Evolutionary conservation across 2,113 vertebrate genomes (phyloP).

Genomic region (Numida meleagris): DNA sequence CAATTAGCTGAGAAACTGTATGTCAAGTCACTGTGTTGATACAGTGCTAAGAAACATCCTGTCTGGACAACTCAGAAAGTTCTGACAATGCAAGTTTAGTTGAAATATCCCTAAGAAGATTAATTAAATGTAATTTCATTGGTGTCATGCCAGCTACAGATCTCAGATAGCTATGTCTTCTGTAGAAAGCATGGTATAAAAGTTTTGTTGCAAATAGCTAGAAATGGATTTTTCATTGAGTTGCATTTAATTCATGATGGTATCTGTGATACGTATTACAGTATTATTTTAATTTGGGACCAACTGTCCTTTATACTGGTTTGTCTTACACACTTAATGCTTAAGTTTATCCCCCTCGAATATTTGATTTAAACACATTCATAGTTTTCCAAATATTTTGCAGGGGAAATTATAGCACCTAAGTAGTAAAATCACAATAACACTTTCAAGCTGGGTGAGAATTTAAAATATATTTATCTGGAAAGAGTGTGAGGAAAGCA

Average conservation of each 20-base stretch:
- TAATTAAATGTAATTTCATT: not conserved
- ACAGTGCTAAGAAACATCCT: not conserved
- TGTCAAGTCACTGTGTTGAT: not conserved
- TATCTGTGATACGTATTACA: not conserved
- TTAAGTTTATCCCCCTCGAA: not conserved
- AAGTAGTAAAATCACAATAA: conserved; percentile 32
- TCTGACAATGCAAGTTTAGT: not conserved
- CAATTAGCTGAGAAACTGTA: not conserved
- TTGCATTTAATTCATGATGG: not conserved
- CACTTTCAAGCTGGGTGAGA: conserved; percentile 34
- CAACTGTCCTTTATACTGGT: not conserved
- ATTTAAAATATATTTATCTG: conserved; percentile 62
- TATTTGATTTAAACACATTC: conserved; percentile 5
- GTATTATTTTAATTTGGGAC: not conserved
- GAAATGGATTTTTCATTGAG: not conserved
- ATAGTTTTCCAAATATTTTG: conserved; percentile 60
- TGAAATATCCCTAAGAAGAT: not conserved
- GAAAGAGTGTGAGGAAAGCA: conserved; percentile 28
- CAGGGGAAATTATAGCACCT: not conserved
- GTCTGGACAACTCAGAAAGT: not conserved
- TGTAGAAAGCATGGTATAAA: not conserved
- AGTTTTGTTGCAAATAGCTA: not conserved
- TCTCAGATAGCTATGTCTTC: not conserved
- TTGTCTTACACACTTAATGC: not conserved
- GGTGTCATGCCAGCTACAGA: not conserved